Evolutionary conservation across 2,888 invertebrate genomes (phyloP), one percentile per base, ranked within the genome.

Genomic region (Tetragnatha montana): DNA sequence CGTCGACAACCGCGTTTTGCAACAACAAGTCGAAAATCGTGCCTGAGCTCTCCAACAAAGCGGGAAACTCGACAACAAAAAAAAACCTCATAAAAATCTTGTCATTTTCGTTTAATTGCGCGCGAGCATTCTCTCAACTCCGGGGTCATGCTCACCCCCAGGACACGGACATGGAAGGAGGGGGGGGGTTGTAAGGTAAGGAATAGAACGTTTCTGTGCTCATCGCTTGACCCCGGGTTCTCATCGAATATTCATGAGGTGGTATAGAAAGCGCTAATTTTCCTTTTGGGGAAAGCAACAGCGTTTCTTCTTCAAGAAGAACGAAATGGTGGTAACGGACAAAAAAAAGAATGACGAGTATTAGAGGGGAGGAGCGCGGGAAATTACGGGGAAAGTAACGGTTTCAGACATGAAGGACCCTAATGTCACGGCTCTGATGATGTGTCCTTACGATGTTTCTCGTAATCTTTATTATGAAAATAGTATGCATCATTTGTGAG

Each of bases 181-280:
- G 47, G 87, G 22, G 70, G 50, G 50, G 49, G 68, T n/a, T 81
- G 22, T 76, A 19, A n/a, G 60, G 73, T 78, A 83, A 73, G 83
- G 68, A n/a, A n/a, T n/a, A n/a, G n/a, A n/a, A n/a, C n/a, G n/a
- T n/a, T n/a, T n/a, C n/a, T n/a, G n/a, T 47, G 80, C 74, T 79
- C 21, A n/a, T 75, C 78, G 14, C 51, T 14, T 79, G 83, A 88
- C 79, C 79, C 47, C 12, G 60, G 83, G 83, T 79, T 60, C 73
- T 69, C n/a, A 83, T 88, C 79, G 83, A 88, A 88, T 79, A 88
- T 88, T 83, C 88, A 88, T 88, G 83, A 83, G 60, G 71, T 6
- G 35, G 35, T 35, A 35, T 7, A 49, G 12, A 60, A 83, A 50
- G 71, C 60, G 73, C 49, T 79, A 79, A 88, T 79, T 88, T 88